phyloP scores from a whole-genome alignment of 2,797 vertebrate genomes.

The Anomalospiza imberbis region DNA sequence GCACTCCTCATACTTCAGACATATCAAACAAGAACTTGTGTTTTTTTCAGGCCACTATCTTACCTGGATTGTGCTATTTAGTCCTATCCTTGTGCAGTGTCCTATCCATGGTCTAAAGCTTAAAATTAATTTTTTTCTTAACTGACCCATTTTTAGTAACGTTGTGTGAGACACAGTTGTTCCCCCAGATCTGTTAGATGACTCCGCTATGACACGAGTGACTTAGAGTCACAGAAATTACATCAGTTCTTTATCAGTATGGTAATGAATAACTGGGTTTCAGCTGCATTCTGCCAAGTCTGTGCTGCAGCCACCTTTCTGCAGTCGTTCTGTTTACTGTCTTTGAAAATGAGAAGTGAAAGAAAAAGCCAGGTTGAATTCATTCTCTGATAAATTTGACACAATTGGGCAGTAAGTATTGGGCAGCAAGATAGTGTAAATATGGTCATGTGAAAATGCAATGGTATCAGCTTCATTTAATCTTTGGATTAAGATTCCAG shows the following conservation, averaged over 20 bases:
- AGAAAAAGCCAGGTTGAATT: not conserved
- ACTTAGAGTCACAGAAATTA: not conserved
- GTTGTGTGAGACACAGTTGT: not conserved
- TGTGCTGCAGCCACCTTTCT: not conserved
- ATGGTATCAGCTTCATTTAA: not conserved
- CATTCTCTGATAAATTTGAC: not conserved
- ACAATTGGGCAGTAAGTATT: not conserved
- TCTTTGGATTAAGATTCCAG: not conserved
- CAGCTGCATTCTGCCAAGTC: not conserved
- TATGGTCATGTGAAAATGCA: not conserved
- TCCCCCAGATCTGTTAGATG: not conserved
- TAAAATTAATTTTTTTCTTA: not conserved
- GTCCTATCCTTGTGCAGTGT: not conserved
- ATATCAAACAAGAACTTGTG: not conserved
- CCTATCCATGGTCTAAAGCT: not conserved
- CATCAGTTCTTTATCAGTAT: not conserved
- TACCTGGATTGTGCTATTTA: not conserved
- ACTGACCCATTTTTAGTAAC: not conserved
- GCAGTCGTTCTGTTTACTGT: not conserved
- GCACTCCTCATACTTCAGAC: not conserved
- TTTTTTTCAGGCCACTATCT: not conserved
- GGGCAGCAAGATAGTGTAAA: not conserved
- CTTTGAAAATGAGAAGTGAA: not conserved
- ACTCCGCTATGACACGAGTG: not conserved
- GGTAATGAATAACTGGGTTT: not conserved